phyloP scores from a whole-genome alignment of 2,797 vertebrate species.

The Pseudopleuronectes americanus region DNA sequence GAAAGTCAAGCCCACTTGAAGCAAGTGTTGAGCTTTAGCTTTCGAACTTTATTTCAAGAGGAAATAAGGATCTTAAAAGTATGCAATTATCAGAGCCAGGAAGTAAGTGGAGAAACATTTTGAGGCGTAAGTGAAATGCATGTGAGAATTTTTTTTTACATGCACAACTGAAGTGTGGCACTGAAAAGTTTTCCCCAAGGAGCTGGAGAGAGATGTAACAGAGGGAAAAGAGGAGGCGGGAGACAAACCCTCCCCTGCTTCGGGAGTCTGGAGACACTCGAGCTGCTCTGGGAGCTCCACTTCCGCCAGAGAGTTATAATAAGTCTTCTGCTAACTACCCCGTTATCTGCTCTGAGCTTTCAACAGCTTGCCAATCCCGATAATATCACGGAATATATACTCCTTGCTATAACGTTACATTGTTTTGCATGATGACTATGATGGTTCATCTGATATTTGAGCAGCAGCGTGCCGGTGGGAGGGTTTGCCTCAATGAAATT shows the following conservation, averaged over 20 bases:
- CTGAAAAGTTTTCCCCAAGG: slow-evolving; percentile 47
- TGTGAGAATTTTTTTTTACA: slow-evolving; percentile 31
- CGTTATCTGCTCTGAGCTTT: slow-evolving; percentile 63
- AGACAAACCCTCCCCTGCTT: slow-evolving; percentile 58
- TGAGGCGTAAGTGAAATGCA: slow-evolving; percentile 18
- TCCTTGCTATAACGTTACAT: slow-evolving; percentile 36
- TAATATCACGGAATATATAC: slow-evolving; percentile 56
- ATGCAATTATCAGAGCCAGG: slow-evolving; percentile 78
- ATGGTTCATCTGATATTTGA: slow-evolving; percentile 49
- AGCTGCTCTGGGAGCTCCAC: slow-evolving; percentile 62
- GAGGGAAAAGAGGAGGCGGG: slow-evolving; percentile 34
- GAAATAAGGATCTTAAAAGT: slow-evolving; percentile 63
- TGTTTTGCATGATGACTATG: slow-evolving; percentile 28
- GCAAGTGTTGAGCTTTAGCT: slow-evolving; percentile 59
- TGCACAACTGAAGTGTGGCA: slow-evolving; percentile 53
- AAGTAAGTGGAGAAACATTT: slow-evolving; percentile 24
- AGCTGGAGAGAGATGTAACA: slow-evolving; percentile 38
- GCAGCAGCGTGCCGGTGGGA: slow-evolving; percentile 42
- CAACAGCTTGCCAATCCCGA: slow-evolving; percentile 54
- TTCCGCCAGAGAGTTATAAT: slow-evolving; percentile 59
- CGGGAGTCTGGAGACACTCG: slow-evolving; percentile 60
- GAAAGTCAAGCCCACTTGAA: slow-evolving; percentile 71
- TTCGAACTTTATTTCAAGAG: slow-evolving; percentile 68
- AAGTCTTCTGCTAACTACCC: slow-evolving; percentile 35
- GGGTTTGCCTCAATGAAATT: slow-evolving; percentile 51